Base-by-base conservation (phyloP, 2,113 vertebrate species). In the Amphiprion ocellaris region DNA sequence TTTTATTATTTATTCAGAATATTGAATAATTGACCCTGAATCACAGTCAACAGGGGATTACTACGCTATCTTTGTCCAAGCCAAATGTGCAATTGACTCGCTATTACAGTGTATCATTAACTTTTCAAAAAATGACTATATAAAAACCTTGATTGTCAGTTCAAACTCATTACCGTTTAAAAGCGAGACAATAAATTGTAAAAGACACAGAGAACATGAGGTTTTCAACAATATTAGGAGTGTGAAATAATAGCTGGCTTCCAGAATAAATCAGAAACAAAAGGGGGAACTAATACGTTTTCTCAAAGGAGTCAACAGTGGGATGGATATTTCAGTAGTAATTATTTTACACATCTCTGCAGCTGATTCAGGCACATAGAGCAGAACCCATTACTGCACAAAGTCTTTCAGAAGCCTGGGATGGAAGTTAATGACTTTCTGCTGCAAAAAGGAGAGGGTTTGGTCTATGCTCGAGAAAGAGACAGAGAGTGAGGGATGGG, bases 351-450 rank as follows among this genome's bases (percentile, higher is more conserved):
- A 69, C 83, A 70, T 77, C 63, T 83, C 65, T 62, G 65, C 60
- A 59, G 87, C 68, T 84, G 69, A 83, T 72, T 88, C 76, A 70
- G 83, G 69, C 53, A 37, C 55, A 74, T 47, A 55, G 62, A 83
- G 71, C 56, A 74, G 65, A 89, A 82, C 69, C 70, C 71, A 90
- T 89, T 88, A 82, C 70, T 26, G 76, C 74, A 78, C 62, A 68
- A 77, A 82, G 81, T 80, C 61, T 87, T 79, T 83, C 84, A 77
- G 24, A 77, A 77, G 81, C 74, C 68, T 50, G 10, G 49, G 61
- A 87, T 77, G 52, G 69, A 83, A 87, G 78, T 80, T 87, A 89
- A 91, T 89, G 84, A 88, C 88, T 77, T 84, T 65, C 80, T 72
- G 61, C 65, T 82, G 62, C 52, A 63, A 82, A 79, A 66, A 75